These are phyloP conservation scores for Apostichopus californicus DNA, from an alignment of 35 echinoderm and acorn worm species.

Conservation along the genomic window DNA sequence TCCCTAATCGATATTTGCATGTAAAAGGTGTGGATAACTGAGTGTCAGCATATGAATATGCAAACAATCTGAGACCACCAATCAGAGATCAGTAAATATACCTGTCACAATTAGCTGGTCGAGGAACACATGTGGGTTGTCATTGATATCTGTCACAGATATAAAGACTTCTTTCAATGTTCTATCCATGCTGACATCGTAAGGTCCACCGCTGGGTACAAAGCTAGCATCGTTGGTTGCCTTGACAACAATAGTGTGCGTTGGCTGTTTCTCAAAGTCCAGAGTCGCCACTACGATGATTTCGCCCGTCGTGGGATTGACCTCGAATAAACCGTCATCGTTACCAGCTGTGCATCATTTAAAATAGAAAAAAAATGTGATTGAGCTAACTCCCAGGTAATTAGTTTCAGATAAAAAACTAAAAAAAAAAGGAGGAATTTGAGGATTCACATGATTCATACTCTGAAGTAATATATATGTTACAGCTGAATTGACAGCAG, in stretches of 20 bases:
- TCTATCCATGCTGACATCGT: slow-evolving; percentile 43
- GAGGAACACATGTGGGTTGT: slow-evolving; percentile 70
- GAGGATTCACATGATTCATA: too few relatives aligned
- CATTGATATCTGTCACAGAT: slow-evolving; percentile 71
- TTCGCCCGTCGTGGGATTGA: slow-evolving; percentile 66
- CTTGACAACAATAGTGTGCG: slow-evolving; percentile 58
- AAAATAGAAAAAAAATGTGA: not conserved
- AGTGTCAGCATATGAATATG: too few relatives aligned
- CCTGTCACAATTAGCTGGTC: slow-evolving; percentile 60
- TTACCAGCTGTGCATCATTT: slow-evolving; percentile 70
- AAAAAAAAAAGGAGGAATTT: too few relatives aligned
- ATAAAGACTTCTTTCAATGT: slow-evolving; percentile 73
- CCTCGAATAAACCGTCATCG: slow-evolving; percentile 60
- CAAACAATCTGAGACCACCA: too few relatives aligned
- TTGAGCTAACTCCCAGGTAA: not conserved
- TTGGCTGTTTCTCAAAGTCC: slow-evolving; percentile 62
- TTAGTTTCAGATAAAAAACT: too few relatives aligned
- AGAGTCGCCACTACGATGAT: slow-evolving; percentile 67
- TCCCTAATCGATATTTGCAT: not conserved
- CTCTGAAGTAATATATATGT: too few relatives aligned
- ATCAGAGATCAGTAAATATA: slow-evolving; percentile 18
- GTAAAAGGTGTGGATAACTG: too few relatives aligned
- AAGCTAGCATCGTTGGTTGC: slow-evolving; percentile 71
- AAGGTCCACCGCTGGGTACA: slow-evolving; percentile 39
- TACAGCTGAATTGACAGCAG: too few relatives aligned